These are phyloP conservation scores for Clitarchus hookeri DNA, from an alignment of 2,888 invertebrate genomes.

Conservation along the genomic window DNA sequence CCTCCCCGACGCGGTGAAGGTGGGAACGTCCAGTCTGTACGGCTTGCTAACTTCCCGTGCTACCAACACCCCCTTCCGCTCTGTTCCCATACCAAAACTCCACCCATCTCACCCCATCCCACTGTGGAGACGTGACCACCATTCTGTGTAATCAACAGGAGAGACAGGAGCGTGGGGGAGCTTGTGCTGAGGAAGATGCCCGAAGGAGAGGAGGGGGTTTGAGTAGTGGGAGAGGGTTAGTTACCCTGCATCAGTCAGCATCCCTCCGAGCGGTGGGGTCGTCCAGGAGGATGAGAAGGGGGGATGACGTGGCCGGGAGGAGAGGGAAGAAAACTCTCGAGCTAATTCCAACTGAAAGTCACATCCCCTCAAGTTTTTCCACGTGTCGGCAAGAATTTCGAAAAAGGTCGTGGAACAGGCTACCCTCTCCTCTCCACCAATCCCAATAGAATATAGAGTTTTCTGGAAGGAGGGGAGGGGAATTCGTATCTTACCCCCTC, in stretches of 20 bases:
- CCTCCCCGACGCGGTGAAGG: background rate
- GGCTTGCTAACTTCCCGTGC: background rate
- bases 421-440: background rate
- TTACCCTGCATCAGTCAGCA: slow-evolving; percentile 30
- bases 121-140: slow-evolving; percentile 35
- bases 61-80: background rate
- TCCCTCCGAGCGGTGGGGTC: background rate
- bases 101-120: background rate
- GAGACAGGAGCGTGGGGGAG: slow-evolving; percentile 10
- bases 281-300: background rate
- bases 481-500: background rate
- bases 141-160: slow-evolving; percentile 39
- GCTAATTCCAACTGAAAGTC: slow-evolving; percentile 26
- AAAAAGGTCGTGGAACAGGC: background rate
- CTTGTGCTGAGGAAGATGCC: slow-evolving; percentile 3
- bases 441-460: background rate
- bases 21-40: background rate
- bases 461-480: background rate
- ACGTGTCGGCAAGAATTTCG: slow-evolving; percentile 18
- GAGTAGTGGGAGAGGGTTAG: background rate
- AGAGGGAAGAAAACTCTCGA: slow-evolving; percentile 1
- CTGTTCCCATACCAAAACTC: background rate
- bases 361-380: slow-evolving; percentile 21
- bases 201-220: background rate
- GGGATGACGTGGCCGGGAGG: background rate